phyloP scores from a whole-genome alignment of 2,888 invertebrate genomes.

The Perdita meconis region DNA sequence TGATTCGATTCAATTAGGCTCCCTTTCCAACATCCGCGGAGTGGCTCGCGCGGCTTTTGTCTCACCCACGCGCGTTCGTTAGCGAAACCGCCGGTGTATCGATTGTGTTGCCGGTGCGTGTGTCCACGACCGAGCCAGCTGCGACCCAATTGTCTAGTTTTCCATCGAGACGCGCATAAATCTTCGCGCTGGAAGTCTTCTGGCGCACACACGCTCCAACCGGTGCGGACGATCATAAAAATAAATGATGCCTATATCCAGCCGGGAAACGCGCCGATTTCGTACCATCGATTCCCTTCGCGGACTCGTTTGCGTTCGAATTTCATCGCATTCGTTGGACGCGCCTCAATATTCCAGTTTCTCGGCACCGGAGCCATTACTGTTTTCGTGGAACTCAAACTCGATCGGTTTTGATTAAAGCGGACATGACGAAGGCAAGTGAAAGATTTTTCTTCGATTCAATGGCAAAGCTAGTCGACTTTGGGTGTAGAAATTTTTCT shows the following conservation, averaged over 20 bases:
- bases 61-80: conserved; percentile 53
- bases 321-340: conserved; percentile 14
- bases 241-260: conserved; percentile 44
- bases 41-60: conserved; percentile 48
- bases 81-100: conserved; percentile 29
- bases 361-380: conserved; percentile 3
- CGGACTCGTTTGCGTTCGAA: neutral
- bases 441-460: too few species aligned
- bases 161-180: conserved; percentile 56
- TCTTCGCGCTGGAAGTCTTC: conserved; percentile 8
- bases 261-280: conserved; percentile 9
- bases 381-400: conserved; percentile 26
- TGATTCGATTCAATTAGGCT: conserved; percentile 56
- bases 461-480: too few species aligned
- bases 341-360: conserved; percentile 4
- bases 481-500: too few species aligned
- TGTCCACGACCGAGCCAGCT: conserved; percentile 49
- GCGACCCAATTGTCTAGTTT: conserved; percentile 65
- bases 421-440: neutral
- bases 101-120: conserved; percentile 10
- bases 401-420: conserved; percentile 28
- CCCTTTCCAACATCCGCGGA: conserved; percentile 46
- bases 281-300: conserved; percentile 17
- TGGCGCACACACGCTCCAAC: neutral
- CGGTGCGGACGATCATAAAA: conserved; percentile 28